These are phyloP conservation scores for Caenorhabditis remanei DNA, from an alignment of 1,140 invertebrate species.

Conservation along the genomic window DNA sequence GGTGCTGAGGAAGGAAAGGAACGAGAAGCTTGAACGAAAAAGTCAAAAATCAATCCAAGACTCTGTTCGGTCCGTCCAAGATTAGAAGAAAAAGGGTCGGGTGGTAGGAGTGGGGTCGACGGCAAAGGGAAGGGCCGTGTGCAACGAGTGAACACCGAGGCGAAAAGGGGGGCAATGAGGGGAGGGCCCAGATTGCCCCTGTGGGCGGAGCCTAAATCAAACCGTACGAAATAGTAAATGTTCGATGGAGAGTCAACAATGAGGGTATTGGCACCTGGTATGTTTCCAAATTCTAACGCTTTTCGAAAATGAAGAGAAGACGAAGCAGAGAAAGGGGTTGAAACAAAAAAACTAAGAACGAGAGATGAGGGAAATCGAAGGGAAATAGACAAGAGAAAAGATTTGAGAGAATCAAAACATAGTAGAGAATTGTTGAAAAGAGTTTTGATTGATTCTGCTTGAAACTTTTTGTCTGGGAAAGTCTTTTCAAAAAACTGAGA, in stretches of 20 bases:
- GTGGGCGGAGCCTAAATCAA: constrained; percentile 31
- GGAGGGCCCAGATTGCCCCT: constrained; percentile 14
- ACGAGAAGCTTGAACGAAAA: no score
- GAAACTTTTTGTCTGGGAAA: neutral
- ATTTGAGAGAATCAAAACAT: neutral
- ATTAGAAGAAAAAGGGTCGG: neutral
- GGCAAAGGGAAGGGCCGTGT: constrained; percentile 17
- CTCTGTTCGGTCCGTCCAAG: no score
- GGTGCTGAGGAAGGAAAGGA: no score
- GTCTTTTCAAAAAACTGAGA: neutral
- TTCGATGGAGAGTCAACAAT: neutral
- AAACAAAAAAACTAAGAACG: no score
- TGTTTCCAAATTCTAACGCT: neutral
- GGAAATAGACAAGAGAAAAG: no score
- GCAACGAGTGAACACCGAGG: constrained; percentile 42
- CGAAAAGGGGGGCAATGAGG: neutral
- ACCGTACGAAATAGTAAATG: constrained; percentile 47
- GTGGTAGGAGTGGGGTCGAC: neutral
- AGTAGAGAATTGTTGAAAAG: neutral
- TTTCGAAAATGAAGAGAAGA: neutral
- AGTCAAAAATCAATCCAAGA: no score
- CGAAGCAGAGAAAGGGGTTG: neutral
- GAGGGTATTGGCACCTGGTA: neutral
- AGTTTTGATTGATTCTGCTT: neutral
- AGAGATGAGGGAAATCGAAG: neutral